Base-by-base conservation (phyloP, 2,888 invertebrate species). In the Nysson spinosus region DNA sequence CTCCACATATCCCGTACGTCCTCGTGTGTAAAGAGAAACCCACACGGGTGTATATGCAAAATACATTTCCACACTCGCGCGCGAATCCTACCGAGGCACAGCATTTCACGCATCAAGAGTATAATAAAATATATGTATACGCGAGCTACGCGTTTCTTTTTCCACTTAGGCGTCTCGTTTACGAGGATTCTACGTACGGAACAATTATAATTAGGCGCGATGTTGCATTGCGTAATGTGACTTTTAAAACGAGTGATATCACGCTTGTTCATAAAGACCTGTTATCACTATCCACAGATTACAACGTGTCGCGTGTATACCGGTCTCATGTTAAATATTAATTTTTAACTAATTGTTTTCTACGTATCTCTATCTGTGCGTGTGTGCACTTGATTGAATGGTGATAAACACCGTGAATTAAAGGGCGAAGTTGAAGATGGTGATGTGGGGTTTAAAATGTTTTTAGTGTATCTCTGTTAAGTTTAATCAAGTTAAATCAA, bases 131-230 rank as follows among this genome's bases (percentile, higher is more conserved):
- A 74, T n/a, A n/a, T n/a, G n/a, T 68, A 65, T 76, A 70, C 68
- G 57, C 62, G 58, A 72, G 73, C 72, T 44, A 43, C 43, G 56
- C 28, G 16, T 34, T 42, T 62, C 44, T 62, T 50, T 60, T 65
- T 44, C 39, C 47, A 49, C 62, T 51, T 63, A 60, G 52, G 9
- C 32, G 17, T 52, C 12, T 37, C 55, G 37, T 24, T 46, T 43
- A 12, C 56, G 32, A 39, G 40, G 61, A 69, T 61, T 60, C 75
- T 69, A 56, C 77, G 72, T 63, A 75, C 65, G 75, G 79, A 80
- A 83, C 78, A 79, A 80, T 80, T 80, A 79, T 77, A 79, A 83
- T 78, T 79, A 78, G 77, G 63, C 35, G 58, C 65, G 69, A 42
- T 67, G 50, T 73, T 68, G 56, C 72, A 62, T 77, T 77, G 72